A percentile compares a stretch with the other conserved stretches of the same genome.
phyloP scores from a whole-genome alignment of 2,797 vertebrate genomes.

The Sylvia borin region DNA sequence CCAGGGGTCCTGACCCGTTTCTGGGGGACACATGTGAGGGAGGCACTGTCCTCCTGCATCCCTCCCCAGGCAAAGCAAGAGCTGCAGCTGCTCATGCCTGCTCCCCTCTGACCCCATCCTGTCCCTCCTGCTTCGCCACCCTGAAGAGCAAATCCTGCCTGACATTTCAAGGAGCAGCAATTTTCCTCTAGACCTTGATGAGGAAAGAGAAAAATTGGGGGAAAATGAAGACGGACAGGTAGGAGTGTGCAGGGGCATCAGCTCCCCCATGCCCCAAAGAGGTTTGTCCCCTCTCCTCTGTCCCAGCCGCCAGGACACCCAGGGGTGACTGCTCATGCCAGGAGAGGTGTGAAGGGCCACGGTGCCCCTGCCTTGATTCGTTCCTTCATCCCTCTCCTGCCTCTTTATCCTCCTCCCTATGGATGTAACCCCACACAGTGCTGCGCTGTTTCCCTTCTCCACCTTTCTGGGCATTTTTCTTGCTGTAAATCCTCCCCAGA shows the following conservation, averaged over 20 bases:
- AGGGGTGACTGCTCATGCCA: neutral
- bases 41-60: accelerated
- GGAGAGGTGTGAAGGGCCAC: accelerated
- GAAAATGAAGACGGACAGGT: accelerated
- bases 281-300: neutral
- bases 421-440: neutral
- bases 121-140: neutral
- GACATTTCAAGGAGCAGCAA: neutral
- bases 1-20: neutral
- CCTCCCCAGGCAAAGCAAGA: neutral
- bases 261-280: accelerated
- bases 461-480: neutral
- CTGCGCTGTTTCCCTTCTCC: accelerated
- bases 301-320: neutral
- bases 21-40: too few relatives aligned
- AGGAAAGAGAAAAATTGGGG: neutral
- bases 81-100: neutral
- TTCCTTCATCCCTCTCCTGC: neutral
- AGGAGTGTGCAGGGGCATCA: too few relatives aligned
- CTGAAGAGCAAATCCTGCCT: neutral
- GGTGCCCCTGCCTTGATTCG: neutral
- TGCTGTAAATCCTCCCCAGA: neutral
- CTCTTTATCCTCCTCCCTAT: neutral
- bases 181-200: neutral
- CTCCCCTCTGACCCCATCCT: neutral